phyloP scores from a whole-genome alignment of 2,888 invertebrate species.

The Xestoiulus laeticollis region DNA sequence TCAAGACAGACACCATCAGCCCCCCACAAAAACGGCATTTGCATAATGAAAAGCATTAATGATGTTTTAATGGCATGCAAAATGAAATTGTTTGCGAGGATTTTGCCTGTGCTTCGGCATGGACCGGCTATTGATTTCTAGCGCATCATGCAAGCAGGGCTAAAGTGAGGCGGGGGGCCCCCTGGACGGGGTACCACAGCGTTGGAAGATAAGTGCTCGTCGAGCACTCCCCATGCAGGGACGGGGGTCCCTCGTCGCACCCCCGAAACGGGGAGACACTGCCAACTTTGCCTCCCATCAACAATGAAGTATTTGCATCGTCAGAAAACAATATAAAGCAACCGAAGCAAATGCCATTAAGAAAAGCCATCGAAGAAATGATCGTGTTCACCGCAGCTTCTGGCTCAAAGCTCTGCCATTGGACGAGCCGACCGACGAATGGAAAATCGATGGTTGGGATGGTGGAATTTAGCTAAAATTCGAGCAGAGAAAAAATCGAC shows the following conservation, averaged over 20 bases:
- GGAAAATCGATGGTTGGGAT: not conserved
- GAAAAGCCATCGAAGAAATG: conserved; percentile 26
- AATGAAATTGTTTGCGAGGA: conserved; percentile 49
- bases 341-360: conserved; percentile 26
- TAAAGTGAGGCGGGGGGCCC: too few relatives aligned
- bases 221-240: not conserved
- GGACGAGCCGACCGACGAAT: conserved; percentile 18
- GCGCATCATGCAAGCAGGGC: not conserved
- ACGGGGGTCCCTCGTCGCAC: not conserved
- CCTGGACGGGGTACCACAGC: not conserved
- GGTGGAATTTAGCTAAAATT: not conserved
- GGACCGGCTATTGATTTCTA: conserved; percentile 4
- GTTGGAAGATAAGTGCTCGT: conserved; percentile 2
- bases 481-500: not conserved
- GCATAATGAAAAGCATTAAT: conserved; percentile 54
- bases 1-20: conserved; percentile 2
- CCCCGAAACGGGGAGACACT: not conserved
- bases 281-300: conserved; percentile 11
- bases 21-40: conserved; percentile 48
- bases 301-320: conserved; percentile 26
- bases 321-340: conserved; percentile 26
- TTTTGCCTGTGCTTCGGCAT: not conserved
- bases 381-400: not conserved
- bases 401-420: not conserved
- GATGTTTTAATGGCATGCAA: conserved; percentile 54